phyloP scores from a whole-genome alignment of 2,888 invertebrate genomes.

The Amblyjoppa proteus region DNA sequence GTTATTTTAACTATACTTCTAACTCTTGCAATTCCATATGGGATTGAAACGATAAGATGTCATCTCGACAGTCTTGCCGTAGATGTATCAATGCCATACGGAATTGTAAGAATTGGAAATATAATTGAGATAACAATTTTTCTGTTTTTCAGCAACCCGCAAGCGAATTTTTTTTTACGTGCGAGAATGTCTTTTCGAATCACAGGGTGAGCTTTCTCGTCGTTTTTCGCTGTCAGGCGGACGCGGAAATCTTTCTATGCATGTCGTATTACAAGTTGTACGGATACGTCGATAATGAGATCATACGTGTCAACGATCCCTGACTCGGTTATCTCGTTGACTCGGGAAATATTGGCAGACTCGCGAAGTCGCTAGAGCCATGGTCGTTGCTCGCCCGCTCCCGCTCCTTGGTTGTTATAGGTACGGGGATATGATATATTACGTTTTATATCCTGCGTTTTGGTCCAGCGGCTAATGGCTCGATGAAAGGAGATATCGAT shows the following conservation, averaged over 20 bases:
- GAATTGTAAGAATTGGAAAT: too few species aligned
- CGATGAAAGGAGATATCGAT: conserved; percentile 55
- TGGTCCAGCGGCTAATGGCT: conserved; percentile 54
- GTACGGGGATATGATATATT: conserved; percentile 23
- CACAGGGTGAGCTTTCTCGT: conserved; percentile 39
- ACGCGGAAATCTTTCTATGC: neutral
- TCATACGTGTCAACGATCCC: conserved; percentile 21
- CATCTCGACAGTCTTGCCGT: too few species aligned
- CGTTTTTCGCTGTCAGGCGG: neutral
- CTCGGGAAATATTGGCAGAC: conserved; percentile 57
- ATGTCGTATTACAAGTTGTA: neutral
- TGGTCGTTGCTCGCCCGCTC: neutral
- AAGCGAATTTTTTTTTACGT: too few species aligned
- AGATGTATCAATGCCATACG: too few species aligned
- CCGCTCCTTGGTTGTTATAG: conserved; percentile 5
- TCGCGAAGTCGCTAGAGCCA: neutral
- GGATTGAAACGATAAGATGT: too few species aligned
- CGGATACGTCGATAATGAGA: neutral
- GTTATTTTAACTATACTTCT: too few species aligned
- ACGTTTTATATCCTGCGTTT: conserved; percentile 42
- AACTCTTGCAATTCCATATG: too few species aligned
- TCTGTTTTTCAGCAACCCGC: too few species aligned
- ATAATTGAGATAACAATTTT: too few species aligned
- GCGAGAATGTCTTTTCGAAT: conserved; percentile 68
- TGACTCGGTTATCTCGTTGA: conserved; percentile 30